Conservation (phyloP, 1,140 invertebrate species). For the Tetramorium alpestre region DNA sequence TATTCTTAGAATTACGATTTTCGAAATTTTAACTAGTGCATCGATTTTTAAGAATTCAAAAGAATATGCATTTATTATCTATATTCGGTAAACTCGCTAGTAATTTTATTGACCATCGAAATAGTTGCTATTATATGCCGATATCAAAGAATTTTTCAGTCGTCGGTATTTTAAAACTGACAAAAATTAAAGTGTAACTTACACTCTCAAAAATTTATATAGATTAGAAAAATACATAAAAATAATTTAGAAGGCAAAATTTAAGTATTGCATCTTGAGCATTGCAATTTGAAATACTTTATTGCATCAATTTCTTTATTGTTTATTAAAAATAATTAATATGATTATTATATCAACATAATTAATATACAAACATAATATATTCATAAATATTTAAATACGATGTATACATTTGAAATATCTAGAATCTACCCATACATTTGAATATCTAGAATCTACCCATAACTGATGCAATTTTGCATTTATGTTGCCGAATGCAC, state of each 20-base stretch:
- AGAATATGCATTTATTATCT: background rate
- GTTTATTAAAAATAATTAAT: background rate
- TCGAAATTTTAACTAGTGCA: background rate
- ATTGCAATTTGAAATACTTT: background rate
- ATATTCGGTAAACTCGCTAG: background rate
- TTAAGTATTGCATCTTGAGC: background rate
- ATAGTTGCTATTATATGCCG: background rate
- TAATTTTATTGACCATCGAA: background rate
- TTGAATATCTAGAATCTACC: background rate
- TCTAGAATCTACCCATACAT: background rate
- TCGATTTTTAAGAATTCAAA: background rate
- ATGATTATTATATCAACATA: background rate
- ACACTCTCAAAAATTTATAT: background rate
- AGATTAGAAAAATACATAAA: background rate
- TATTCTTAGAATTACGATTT: background rate
- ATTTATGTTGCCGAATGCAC: background rate
- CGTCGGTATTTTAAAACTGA: background rate
- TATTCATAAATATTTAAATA: background rate
- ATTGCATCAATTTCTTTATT: background rate
- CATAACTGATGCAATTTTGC: background rate
- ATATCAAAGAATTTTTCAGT: background rate
- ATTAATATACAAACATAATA: background rate
- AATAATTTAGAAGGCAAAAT: background rate
- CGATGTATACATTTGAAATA: background rate
- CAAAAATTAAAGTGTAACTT: background rate